Evolutionary conservation across 1,140 invertebrate species (phyloP), one percentile per base, ranked within the genome.

Genomic region (Mizuhopecten yessoensis): DNA sequence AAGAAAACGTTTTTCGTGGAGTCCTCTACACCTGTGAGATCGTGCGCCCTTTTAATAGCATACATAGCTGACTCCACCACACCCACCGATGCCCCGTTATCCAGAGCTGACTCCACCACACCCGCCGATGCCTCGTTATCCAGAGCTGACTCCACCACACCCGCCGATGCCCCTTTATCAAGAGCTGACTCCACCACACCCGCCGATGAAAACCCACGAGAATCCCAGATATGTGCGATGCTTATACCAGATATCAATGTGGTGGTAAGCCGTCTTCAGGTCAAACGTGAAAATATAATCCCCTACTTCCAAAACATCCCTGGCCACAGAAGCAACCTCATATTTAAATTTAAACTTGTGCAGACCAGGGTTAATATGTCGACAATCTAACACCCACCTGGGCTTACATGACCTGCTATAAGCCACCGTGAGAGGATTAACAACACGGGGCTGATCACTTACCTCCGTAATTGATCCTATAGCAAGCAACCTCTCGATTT

Each of bases 381-480:
- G 33, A 23, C 86, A 89, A 33, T 92, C 92, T n/a, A 93, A 45
- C 5, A 90, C 90, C 15, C 90, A 33, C n/a, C 91, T 86, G 23
- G 75, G 86, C 33, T 88, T 91, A 45, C 75, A 39, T 29, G 88
- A 88, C 20, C 45, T 89, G 36, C 75, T 87, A 42, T 89, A 87
- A 1, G 92, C 89, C 3, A 89, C 90, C 34, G 90, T 91, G 15
- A 90, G 34, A 34, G 92, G 91, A 86, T 93, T 92, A 3, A 92
- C 88, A 20, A 92, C 86, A 29, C 34, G 17, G 9, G 91, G 89
- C 90, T 90, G 86, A 39, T 90, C 2, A 20, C 15, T 9, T 0
- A 89, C 90, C 33, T 91, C n/a, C 34, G 39, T 86, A 39, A 91
- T 29, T 87, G 34, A 88, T 20, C 87, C 34, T 90, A 90, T 90